phyloP scores from a whole-genome alignment of 2,797 vertebrate genomes.

The Danio kyathit region DNA sequence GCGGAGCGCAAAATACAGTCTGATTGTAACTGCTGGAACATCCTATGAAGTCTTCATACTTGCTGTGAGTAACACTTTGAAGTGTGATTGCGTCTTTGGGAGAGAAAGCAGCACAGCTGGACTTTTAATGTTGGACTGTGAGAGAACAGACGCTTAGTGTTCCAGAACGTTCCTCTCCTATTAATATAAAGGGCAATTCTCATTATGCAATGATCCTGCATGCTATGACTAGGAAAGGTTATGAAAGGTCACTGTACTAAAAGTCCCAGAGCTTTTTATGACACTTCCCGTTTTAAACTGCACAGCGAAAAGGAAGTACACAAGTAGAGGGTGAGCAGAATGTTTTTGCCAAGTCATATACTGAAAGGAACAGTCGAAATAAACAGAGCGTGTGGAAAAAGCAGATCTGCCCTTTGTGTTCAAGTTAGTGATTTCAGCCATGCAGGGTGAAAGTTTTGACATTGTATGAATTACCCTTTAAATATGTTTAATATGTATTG shows the following conservation, averaged over 20 bases:
- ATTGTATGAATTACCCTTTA: neutral
- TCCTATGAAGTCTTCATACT: conserved; percentile 5
- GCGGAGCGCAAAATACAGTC: conserved; percentile 35
- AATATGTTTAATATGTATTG: neutral
- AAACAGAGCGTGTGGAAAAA: conserved; percentile 26
- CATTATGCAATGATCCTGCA: neutral
- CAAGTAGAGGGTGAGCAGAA: neutral
- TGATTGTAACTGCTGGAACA: conserved; percentile 35
- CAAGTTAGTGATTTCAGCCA: conserved; percentile 17
- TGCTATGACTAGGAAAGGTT: neutral
- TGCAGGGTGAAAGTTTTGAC: neutral
- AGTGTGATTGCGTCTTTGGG: neutral
- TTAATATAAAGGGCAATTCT: conserved; percentile 24
- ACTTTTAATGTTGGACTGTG: conserved; percentile 3
- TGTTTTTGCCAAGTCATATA: conserved; percentile 50
- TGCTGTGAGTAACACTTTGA: conserved; percentile 19
- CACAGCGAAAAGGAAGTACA: conserved; percentile 11
- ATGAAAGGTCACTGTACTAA: neutral
- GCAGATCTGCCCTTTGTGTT: conserved; percentile 34
- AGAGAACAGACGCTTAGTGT: conserved; percentile 33
- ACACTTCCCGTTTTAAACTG: conserved; percentile 23
- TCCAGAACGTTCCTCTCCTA: neutral
- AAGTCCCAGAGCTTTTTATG: conserved; percentile 2
- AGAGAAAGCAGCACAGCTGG: conserved; percentile 11
- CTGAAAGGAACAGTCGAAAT: conserved; percentile 34